A percentile compares a stretch with the other conserved stretches of the same genome.
Evolutionary conservation across 1,140 invertebrate species (phyloP).

Genomic region (Tribolium castaneum): DNA sequence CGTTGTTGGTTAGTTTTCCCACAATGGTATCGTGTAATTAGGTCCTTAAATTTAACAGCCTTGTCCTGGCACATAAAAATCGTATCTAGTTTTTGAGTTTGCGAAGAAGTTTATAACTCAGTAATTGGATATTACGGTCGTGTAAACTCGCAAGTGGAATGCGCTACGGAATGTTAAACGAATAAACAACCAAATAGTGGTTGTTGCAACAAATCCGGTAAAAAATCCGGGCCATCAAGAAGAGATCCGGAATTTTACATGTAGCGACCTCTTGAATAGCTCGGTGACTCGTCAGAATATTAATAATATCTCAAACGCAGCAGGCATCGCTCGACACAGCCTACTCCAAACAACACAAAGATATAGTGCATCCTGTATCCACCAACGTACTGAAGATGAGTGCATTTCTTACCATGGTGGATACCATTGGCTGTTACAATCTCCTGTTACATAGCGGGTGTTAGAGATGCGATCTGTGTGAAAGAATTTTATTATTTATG

Average conservation of each 20-base stretch:
- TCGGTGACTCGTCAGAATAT: constrained; percentile 59
- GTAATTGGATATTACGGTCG: constrained; percentile 60
- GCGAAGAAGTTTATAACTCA: constrained; percentile 58
- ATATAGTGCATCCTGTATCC: not conserved
- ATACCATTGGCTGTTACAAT: constrained; percentile 48
- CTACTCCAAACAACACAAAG: constrained; percentile 43
- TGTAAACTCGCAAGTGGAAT: constrained; percentile 60
- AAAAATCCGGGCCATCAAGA: constrained; percentile 2
- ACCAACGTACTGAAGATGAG: not conserved
- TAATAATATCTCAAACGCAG: constrained; percentile 55
- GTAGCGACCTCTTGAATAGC: constrained; percentile 54
- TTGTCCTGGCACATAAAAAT: constrained; percentile 48
- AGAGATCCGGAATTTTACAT: constrained; percentile 38
- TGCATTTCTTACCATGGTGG: constrained; percentile 35
- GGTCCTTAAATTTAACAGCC: constrained; percentile 45
- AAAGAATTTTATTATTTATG: constrained; percentile 56
- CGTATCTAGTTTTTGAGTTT: constrained; percentile 52
- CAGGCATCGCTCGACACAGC: constrained; percentile 55
- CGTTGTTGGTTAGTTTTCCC: constrained; percentile 20
- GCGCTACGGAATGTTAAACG: constrained; percentile 56
- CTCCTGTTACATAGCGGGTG: constrained; percentile 51
- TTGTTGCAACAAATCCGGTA: constrained; percentile 44
- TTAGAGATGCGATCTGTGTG: constrained; percentile 53
- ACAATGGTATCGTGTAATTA: constrained; percentile 40
- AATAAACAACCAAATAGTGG: constrained; percentile 53